phyloP scores from a whole-genome alignment of 2,888 invertebrate genomes.

The Apamea crenata region DNA sequence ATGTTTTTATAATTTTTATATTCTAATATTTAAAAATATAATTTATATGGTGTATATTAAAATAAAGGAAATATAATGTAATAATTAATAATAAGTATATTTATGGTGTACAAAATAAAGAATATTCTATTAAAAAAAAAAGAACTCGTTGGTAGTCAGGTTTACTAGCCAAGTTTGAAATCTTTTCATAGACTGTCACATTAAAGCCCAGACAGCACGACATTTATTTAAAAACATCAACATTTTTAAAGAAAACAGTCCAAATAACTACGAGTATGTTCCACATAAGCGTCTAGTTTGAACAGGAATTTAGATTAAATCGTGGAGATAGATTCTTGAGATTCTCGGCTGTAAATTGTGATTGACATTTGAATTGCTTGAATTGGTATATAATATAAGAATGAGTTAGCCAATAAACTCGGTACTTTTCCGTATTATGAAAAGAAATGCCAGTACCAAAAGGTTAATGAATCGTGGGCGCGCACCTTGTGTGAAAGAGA shows the following conservation, averaged over 20 bases:
- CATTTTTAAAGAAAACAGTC: not conserved
- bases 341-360: constrained; percentile 16
- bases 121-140: not conserved
- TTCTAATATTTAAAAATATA: no score
- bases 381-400: constrained; percentile 44
- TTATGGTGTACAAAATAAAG: no score
- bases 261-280: not conserved
- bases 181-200: not conserved
- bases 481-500: constrained; percentile 78
- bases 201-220: not conserved
- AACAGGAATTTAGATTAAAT: constrained; percentile 47
- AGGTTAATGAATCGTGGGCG: constrained; percentile 78
- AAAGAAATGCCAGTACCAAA: constrained; percentile 77
- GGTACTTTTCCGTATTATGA: constrained; percentile 66
- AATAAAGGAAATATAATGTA: no score
- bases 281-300: constrained; percentile 8
- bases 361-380: constrained; percentile 50
- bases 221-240: not conserved
- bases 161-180: not conserved
- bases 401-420: constrained; percentile 62
- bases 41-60: no score
- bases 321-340: constrained; percentile 23
- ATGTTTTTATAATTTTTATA: no score
- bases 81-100: no score
- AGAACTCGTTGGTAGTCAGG: not conserved